A percentile compares a stretch with the other conserved stretches of the same genome.
Evolutionary conservation across 2,797 vertebrate genomes (phyloP).

Genomic region (Anabas testudineus): DNA sequence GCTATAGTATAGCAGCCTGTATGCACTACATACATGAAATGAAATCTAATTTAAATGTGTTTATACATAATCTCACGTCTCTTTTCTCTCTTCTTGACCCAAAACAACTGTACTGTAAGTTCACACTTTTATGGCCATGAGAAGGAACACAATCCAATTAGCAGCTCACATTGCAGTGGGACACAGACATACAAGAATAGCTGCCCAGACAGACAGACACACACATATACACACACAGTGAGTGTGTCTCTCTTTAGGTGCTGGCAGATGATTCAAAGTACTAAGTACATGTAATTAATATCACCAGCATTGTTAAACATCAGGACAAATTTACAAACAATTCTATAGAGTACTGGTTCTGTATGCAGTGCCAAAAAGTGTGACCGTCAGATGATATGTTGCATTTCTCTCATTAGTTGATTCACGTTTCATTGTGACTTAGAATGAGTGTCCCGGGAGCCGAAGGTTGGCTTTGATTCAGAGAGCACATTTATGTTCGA

Average conservation of each 20-base stretch:
- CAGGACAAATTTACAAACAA: not conserved
- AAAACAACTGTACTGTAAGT: not conserved
- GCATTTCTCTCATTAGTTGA: slow-evolving; percentile 24
- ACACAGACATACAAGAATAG: not conserved
- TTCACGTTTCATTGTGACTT: slow-evolving; percentile 22
- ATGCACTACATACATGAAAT: too few species aligned
- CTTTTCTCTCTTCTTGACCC: not conserved
- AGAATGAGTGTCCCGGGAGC: slow-evolving; percentile 11
- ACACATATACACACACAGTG: not conserved
- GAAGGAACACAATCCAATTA: slow-evolving; percentile 46
- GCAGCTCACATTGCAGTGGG: slow-evolving; percentile 2
- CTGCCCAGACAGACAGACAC: not conserved
- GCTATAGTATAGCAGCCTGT: too few species aligned
- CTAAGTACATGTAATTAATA: not conserved
- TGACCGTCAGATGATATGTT: not conserved
- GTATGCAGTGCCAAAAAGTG: not conserved
- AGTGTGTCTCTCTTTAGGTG: not conserved
- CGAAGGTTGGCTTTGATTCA: slow-evolving; percentile 46
- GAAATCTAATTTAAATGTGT: too few species aligned
- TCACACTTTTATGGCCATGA: slow-evolving; percentile 4
- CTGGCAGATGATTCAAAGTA: not conserved
- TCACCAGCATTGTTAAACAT: not conserved
- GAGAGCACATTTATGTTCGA: slow-evolving; percentile 41
- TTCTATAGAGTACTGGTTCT: not conserved
- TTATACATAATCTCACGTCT: not conserved